Evolutionary conservation across 2,113 vertebrate species (phyloP), one percentile per base, ranked within the genome.

Genomic region (Athene noctua): DNA sequence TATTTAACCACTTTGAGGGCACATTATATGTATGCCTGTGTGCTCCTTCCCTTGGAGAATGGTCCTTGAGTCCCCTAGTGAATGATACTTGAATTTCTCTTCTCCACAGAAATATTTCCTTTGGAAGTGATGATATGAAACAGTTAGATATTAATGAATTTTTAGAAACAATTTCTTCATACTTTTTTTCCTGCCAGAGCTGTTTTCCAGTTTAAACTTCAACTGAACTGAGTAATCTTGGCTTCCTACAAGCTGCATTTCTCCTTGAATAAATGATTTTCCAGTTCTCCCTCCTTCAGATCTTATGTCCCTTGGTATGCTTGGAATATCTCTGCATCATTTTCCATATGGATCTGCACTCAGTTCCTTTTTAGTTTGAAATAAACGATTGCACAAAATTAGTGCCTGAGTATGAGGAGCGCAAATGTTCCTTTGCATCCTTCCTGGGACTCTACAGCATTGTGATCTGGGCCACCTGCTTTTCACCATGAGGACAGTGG

Each of bases 221-320:
- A 93, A 22, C 87, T 88, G 87, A 96, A 91, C 81, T 54, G 93
- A 87, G 79, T 85, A 96, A 89, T 94, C 73, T 94, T 96, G 94
- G 96, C 96, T 96, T 90, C 54, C 71, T 73, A 54, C 67, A 78
- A 86, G 85, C 79, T 44, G 59, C 46, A 23, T 92, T 97, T 94
- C 92, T 95, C 92, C 7, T 3, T 29, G 79, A 95, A 94, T 95
- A 96, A 96, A 96, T 94, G 92, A 92, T 97, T 95, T 88, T 90
- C 88, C 94, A 90, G 36, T 74, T 93, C 71, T 96, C 49, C 95
- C 85, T 95, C 96, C 92, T 77, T 96, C 96, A 92, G 95, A 96
- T 96, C 96, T 88, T 93, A 86, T 92, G 93, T 94, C 95, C 87
- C 75, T 25, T 40, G 87, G 55, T 91, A 92, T 82, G 93, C 87